Conservation (phyloP, 2,888 invertebrate genomes). For the Meiosimyza decipiens region DNA sequence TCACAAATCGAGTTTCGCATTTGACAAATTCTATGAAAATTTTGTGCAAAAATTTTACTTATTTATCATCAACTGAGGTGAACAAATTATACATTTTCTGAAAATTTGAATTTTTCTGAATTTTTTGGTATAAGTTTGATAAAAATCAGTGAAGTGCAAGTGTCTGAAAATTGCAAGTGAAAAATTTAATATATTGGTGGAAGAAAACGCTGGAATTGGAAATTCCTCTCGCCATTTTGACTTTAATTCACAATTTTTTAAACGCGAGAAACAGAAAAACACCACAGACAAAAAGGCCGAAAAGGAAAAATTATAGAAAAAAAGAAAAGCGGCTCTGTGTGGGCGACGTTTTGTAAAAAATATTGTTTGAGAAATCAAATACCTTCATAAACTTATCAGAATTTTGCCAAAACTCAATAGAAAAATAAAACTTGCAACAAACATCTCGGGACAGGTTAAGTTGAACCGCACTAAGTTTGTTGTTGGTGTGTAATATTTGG, state of each 20-base stretch:
- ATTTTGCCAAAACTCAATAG: too few species aligned
- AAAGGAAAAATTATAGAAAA: neutral
- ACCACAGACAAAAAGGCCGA: conserved; percentile 26
- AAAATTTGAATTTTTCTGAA: conserved; percentile 51
- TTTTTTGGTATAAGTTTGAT: conserved; percentile 53
- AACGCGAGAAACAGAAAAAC: conserved; percentile 37
- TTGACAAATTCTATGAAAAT: conserved; percentile 41
- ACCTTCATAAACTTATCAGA: too few species aligned
- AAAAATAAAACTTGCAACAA: too few species aligned
- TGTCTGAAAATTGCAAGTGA: conserved; percentile 52
- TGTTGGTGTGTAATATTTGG: too few species aligned
- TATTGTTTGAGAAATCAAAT: too few species aligned
- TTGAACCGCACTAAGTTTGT: too few species aligned
- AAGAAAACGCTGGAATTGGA: conserved; percentile 57
- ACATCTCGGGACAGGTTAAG: too few species aligned
- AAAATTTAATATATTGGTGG: conserved; percentile 54
- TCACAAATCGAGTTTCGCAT: conserved; percentile 32
- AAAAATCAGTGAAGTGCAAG: conserved; percentile 55
- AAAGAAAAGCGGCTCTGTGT: too few species aligned
- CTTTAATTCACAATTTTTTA: conserved; percentile 43
- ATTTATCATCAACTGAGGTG: conserved; percentile 46
- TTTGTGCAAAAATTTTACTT: conserved; percentile 53
- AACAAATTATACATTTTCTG: conserved; percentile 43
- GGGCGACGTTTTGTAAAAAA: too few species aligned
- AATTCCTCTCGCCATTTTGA: conserved; percentile 63